Evolutionary conservation across 2,797 vertebrate species (phyloP), one percentile per base, ranked within the genome.

Genomic region (Pseudopleuronectes americanus): DNA sequence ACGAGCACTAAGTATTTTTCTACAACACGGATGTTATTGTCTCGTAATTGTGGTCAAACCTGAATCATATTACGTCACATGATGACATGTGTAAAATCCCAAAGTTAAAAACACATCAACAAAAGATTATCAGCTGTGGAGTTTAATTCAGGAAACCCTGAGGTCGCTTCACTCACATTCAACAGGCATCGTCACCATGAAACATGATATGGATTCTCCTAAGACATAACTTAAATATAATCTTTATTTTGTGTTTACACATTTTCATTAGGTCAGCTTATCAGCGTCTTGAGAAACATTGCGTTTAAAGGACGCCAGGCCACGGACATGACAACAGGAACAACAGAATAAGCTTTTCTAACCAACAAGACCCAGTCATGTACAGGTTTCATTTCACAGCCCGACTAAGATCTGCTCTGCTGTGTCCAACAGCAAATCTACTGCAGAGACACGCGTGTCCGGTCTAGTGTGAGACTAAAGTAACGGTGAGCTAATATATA

Each of bases 191-290:
- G 45, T 19, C 7, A 47, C 45, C 6, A 19, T 19, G 19, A 41
- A 13, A 41, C 38, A 14, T 16, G 16, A 47, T 4, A 6, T 69
- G 23, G 24, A 47, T 52, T 55, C 17, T 0, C 73, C 52, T 53
- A 36, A 24, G 33, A 71, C 33, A 43, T 81, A 76, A 85, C 75
- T 86, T 91, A 91, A 91, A 91, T 90, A 90, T 41, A 83, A 75
- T 84, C 77, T 91, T 90, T 91, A 89, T 89, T 90, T 84, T 57
- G 49, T 45, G 52, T 83, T 66, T 67, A 65, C 62, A 85, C 58
- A 64, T 57, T 69, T 75, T 57, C 36, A 63, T 45, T 61, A 56
- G 55, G 52, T 65, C 57, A 69, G 26, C 3, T 64, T 73, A 52
- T 68, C n/a, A 71, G 71, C 57, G 22, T 71, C 22, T 70, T 19